A percentile compares a stretch with the other conserved stretches of the same genome.
These are phyloP conservation scores for Labeo rohita DNA, from an alignment of 2,113 vertebrate species.

Conservation along the genomic window DNA sequence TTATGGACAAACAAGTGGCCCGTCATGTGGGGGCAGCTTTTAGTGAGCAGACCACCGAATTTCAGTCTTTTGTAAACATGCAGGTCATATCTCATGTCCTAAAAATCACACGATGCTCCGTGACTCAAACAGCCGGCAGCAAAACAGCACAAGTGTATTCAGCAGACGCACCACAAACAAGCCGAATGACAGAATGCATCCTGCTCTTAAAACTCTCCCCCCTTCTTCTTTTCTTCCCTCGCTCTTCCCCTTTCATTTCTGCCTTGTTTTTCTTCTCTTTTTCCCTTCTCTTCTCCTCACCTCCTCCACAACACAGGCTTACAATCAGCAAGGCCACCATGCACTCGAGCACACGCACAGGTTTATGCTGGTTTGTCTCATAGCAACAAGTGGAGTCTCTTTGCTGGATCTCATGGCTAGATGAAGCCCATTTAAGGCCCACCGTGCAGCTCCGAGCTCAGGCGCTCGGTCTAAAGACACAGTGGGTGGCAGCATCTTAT, in stretches of 20 bases:
- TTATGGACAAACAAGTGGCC: conserved; percentile 7
- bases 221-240: conserved; percentile 6
- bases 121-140: neutral
- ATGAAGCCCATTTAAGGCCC: conserved; percentile 61
- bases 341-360: conserved; percentile 61
- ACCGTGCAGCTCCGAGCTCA: conserved; percentile 23
- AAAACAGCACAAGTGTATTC: neutral
- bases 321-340: conserved; percentile 71
- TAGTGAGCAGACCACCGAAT: neutral
- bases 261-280: conserved; percentile 48
- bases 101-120: neutral
- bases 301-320: conserved; percentile 64
- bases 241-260: conserved; percentile 39
- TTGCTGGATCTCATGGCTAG: conserved; percentile 49
- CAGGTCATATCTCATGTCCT: neutral
- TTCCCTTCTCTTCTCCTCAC: conserved; percentile 65
- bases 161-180: conserved; percentile 1
- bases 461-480: conserved; percentile 4
- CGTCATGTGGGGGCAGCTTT: conserved; percentile 3
- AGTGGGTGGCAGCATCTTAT: conserved; percentile 24
- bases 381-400: conserved; percentile 79
- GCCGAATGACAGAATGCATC: conserved; percentile 1
- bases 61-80: neutral
- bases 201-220: conserved; percentile 21
- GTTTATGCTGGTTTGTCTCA: conserved; percentile 70